Percentiles rank a stretch among this genome's conserved stretches.
phyloP scores from a whole-genome alignment of 35 echinoderm and acorn worm genomes.

The Heliocidaris tuberculata region DNA sequence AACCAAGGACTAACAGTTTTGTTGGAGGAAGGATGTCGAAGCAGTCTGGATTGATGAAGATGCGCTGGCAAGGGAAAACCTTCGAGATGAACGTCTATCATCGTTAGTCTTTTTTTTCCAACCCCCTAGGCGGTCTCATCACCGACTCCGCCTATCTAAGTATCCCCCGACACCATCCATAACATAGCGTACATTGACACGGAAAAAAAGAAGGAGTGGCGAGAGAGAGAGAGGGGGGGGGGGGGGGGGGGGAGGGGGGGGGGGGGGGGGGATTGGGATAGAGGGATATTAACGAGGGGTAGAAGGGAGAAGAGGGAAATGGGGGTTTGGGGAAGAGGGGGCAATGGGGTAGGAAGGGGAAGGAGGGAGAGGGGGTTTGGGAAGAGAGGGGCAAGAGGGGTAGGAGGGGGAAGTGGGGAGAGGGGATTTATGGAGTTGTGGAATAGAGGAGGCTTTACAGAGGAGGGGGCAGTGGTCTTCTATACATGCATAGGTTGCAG shows the following conservation, averaged over 20 bases:
- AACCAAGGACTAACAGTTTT: background rate
- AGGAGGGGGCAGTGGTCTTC: too few relatives aligned
- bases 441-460: background rate
- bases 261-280: background rate
- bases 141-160: background rate
- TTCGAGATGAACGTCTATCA: background rate
- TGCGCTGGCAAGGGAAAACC: background rate
- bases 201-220: background rate
- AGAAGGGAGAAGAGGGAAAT: background rate
- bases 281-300: background rate
- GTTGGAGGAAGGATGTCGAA: background rate
- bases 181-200: background rate
- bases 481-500: too few relatives aligned
- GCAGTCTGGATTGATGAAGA: background rate
- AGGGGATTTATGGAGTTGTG: background rate
- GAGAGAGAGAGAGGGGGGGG: too few relatives aligned
- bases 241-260: too few relatives aligned
- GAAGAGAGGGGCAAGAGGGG: background rate
- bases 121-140: background rate
- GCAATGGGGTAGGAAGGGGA: background rate
- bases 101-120: background rate
- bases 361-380: background rate
- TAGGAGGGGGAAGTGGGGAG: background rate
- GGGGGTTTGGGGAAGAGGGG: background rate
- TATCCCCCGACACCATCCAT: slow-evolving; percentile 5